phyloP scores from a whole-genome alignment of 2,797 vertebrate species.

The Cryptoblepharus egeriae region DNA sequence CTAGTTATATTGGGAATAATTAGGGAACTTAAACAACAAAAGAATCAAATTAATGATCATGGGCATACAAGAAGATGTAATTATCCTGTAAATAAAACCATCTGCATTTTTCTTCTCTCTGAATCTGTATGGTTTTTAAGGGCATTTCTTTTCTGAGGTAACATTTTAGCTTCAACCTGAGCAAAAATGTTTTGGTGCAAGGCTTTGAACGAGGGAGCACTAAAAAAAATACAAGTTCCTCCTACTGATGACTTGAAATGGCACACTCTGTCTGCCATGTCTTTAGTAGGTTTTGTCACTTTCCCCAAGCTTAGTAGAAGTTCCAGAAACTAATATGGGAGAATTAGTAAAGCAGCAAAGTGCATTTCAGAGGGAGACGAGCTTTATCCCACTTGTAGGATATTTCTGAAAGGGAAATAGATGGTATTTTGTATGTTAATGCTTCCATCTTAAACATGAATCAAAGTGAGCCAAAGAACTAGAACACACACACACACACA shows the following conservation, averaged over 20 bases:
- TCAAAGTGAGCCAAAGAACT: too few species aligned
- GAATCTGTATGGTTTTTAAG: not conserved
- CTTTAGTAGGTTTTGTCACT: not conserved
- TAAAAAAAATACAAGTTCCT: not conserved
- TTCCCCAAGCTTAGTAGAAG: not conserved
- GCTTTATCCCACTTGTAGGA: too few species aligned
- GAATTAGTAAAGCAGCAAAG: too few species aligned
- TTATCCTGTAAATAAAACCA: slow-evolving; percentile 8
- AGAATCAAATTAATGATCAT: not conserved
- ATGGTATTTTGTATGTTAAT: too few species aligned
- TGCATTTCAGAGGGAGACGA: too few species aligned
- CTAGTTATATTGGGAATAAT: not conserved
- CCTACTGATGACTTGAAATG: not conserved
- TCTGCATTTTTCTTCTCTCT: not conserved
- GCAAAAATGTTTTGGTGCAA: too few species aligned
- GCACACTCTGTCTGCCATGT: too few species aligned
- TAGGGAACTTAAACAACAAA: not conserved
- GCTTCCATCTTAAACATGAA: too few species aligned
- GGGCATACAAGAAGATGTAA: slow-evolving; percentile 2
- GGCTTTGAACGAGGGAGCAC: too few species aligned
- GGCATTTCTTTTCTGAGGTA: not conserved
- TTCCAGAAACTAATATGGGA: too few species aligned
- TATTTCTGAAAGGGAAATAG: too few species aligned
- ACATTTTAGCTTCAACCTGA: not conserved
- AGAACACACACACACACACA: too few species aligned